Base-by-base conservation (phyloP, 2,888 invertebrate species). In the Furcula furcula region DNA sequence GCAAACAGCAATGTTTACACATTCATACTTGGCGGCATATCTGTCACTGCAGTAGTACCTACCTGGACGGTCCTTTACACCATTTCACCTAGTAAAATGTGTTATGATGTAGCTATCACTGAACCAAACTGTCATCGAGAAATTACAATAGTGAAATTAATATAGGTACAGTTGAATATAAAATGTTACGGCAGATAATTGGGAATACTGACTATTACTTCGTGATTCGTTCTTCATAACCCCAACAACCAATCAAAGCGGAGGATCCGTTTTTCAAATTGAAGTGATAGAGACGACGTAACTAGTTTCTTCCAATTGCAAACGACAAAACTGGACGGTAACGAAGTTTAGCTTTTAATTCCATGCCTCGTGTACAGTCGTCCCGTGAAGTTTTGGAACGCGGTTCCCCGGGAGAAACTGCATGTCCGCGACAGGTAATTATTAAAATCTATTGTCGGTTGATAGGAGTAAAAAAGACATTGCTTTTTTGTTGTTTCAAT, bases 331-430 rank as follows among this genome's bases (percentile, higher is more conserved):
- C 85, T 77, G 74, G 61, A 59, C 65, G 60, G 74, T 81, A 85
- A 87, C 87, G 83, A 83, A 82, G 73, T 85, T 84, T 74, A 77
- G 79, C 76, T 78, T 81, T 86, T 85, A 83, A 84, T 86, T 80
- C 74, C 74, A 59, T 63, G 66, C 65, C 57, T 57, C 45, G 55
- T 40, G 63, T 61, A 65, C 65, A 43, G 50, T 59, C 43, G 40
- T 7, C 22, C 39, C 37, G 34, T 26, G 32, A 55, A 59, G 40
- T 50, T 46, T 30, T 37, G 26, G 30, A 31, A n/a, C 34, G 13
- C 22, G 22, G 3, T 12, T 23, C n/a, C 13, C 7, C 22, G 22
- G 6, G 11, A 12, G 7, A 22, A 2, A 15, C 9, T 15, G 14
- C 15, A n/a, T 15, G 12, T 3, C 16, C 3, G 16, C n/a, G n/a